phyloP scores from a whole-genome alignment of 2,797 vertebrate genomes.

The Knipowitschia caucasica region DNA sequence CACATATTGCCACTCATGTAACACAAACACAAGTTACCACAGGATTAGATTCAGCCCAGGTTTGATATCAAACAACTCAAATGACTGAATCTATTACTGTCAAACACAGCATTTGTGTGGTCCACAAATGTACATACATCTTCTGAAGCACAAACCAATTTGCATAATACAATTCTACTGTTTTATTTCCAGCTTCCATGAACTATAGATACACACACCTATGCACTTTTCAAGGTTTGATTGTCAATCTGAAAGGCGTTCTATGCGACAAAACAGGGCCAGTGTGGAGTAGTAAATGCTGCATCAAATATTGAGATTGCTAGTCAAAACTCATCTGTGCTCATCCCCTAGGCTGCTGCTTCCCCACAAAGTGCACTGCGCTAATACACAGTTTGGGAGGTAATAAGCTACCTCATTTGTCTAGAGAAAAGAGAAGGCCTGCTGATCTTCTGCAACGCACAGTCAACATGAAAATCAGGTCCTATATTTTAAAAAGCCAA shows the following conservation, averaged over 20 bases:
- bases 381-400: slow-evolving; percentile 73
- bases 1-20: slow-evolving; percentile 21
- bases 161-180: slow-evolving; percentile 10
- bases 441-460: slow-evolving; percentile 58
- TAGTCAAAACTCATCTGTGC: slow-evolving; percentile 38
- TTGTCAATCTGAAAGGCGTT: slow-evolving; percentile 11
- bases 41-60: slow-evolving; percentile 13
- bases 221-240: slow-evolving; percentile 13
- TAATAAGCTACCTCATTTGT: slow-evolving; percentile 67
- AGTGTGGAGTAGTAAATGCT: slow-evolving; percentile 8
- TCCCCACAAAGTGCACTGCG: slow-evolving; percentile 59
- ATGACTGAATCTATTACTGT: slow-evolving; percentile 5
- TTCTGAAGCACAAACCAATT: slow-evolving; percentile 1
- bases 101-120: slow-evolving; percentile 6
- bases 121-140: slow-evolving; percentile 7
- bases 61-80: slow-evolving; percentile 13
- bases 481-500: slow-evolving; percentile 9
- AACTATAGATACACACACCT: background rate
- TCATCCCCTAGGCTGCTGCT: slow-evolving; percentile 46
- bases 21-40: slow-evolving; percentile 13
- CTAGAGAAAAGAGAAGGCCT: slow-evolving; percentile 58
- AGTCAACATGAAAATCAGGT: slow-evolving; percentile 45
- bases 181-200: background rate
- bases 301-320: slow-evolving; percentile 30
- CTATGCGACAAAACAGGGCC: slow-evolving; percentile 16